A percentile compares a stretch with the other conserved stretches of the same genome.
phyloP scores from a whole-genome alignment of 1,140 invertebrate genomes.

The Drosophila biarmipes region DNA sequence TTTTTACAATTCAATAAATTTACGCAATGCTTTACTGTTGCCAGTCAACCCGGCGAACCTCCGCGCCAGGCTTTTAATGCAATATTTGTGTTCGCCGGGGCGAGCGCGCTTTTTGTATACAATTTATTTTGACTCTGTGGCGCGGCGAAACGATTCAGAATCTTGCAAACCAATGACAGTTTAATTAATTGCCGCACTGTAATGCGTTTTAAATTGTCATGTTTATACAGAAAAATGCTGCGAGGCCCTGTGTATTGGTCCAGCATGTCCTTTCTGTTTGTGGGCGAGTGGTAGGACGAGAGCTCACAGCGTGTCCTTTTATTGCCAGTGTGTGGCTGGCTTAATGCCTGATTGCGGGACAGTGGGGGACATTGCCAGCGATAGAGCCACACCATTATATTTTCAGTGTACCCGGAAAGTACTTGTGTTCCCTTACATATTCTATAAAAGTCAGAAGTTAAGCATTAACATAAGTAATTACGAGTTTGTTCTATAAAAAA shows the following conservation, averaged over 20 bases:
- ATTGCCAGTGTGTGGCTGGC: constrained; percentile 22
- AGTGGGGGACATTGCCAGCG: constrained; percentile 23
- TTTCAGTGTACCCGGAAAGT: neutral
- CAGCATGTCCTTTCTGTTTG: constrained; percentile 19
- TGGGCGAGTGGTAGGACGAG: constrained; percentile 12
- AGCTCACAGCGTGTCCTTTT: constrained; percentile 30
- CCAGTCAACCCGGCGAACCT: constrained; percentile 22
- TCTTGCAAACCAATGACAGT: constrained; percentile 81
- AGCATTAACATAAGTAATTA: no score
- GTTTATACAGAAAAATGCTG: constrained; percentile 67
- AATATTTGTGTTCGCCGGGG: constrained; percentile 47
- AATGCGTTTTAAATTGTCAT: constrained; percentile 83
- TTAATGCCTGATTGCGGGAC: constrained; percentile 27
- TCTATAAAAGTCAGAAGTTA: no score
- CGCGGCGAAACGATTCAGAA: constrained; percentile 71
- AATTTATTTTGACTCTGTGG: constrained; percentile 71
- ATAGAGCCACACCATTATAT: constrained; percentile 29
- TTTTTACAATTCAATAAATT: constrained; percentile 83
- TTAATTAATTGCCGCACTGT: constrained; percentile 82
- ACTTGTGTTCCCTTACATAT: neutral
- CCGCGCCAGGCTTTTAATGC: constrained; percentile 54
- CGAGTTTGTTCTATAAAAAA: no score
- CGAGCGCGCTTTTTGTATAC: constrained; percentile 16
- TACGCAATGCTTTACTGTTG: constrained; percentile 70
- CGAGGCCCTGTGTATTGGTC: constrained; percentile 13